These are phyloP conservation scores for Phylloscopus trochiloides DNA, from an alignment of 2,113 vertebrate species.

Conservation along the genomic window DNA sequence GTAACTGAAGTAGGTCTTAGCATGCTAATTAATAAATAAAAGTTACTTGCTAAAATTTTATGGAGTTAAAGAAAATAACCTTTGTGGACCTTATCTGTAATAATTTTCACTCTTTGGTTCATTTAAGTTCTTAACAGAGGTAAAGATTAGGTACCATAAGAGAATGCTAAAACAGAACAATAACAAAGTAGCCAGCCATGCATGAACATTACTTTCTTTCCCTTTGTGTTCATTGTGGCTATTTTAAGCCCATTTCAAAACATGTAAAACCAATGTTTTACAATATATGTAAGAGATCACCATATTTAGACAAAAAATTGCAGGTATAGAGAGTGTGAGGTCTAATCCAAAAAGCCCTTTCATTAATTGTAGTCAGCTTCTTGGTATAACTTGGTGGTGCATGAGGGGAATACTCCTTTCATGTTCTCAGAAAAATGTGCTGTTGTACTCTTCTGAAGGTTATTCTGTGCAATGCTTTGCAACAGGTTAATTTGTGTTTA, in stretches of 20 bases:
- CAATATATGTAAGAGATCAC: background rate
- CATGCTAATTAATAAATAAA: background rate
- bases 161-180: background rate
- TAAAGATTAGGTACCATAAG: background rate
- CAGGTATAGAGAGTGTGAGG: background rate
- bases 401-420: background rate
- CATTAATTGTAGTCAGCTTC: background rate
- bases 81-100: background rate
- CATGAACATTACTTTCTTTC: background rate
- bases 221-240: background rate
- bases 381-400: background rate
- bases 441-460: fast-evolving
- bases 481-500: background rate
- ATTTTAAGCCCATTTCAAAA: background rate
- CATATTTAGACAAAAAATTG: background rate
- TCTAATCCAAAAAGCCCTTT: background rate
- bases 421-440: background rate
- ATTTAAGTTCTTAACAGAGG: background rate
- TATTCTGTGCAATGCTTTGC: background rate
- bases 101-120: background rate
- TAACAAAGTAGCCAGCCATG: background rate
- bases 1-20: background rate
- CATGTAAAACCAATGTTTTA: background rate
- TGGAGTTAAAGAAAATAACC: background rate
- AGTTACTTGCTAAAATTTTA: background rate